Percentiles rank a stretch among this genome's conserved stretches.
Evolutionary conservation across 2,888 invertebrate species (phyloP).

Genomic region (Minunthozetes semirufus): DNA sequence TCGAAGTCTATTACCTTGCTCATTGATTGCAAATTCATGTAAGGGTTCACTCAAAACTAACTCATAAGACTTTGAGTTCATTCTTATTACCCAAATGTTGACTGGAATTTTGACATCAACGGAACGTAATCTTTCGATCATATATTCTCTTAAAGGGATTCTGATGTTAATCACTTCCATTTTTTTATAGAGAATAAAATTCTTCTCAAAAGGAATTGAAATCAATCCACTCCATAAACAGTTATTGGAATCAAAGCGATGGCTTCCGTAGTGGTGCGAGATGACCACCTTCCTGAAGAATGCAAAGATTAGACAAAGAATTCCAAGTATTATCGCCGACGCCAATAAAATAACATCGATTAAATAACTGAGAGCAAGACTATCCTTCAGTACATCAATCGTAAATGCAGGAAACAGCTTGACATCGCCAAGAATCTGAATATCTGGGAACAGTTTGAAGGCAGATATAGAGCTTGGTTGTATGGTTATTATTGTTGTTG

Average conservation of each 20-base stretch:
- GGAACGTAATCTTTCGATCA: neutral
- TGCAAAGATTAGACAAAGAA: neutral
- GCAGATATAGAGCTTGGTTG: neutral
- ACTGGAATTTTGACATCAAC: neutral
- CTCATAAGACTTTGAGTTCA: neutral
- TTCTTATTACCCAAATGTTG: neutral
- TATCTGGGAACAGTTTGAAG: neutral
- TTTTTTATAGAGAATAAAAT: neutral
- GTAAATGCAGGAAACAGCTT: neutral
- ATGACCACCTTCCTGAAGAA: neutral
- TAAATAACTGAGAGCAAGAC: neutral
- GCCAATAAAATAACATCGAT: neutral
- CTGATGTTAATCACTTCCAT: neutral
- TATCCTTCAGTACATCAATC: neutral
- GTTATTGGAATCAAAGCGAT: neutral
- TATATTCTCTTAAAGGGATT: neutral
- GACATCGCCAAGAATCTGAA: neutral
- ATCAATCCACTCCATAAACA: neutral
- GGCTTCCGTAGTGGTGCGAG: neutral
- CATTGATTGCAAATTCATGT: neutral
- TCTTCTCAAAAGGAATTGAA: neutral
- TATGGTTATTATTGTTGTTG: neutral
- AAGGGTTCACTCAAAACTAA: neutral
- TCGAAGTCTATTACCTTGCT: neutral
- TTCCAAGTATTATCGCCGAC: neutral